Base-by-base conservation (phyloP, 2,888 invertebrate genomes). In the Perithous albicinctus region DNA sequence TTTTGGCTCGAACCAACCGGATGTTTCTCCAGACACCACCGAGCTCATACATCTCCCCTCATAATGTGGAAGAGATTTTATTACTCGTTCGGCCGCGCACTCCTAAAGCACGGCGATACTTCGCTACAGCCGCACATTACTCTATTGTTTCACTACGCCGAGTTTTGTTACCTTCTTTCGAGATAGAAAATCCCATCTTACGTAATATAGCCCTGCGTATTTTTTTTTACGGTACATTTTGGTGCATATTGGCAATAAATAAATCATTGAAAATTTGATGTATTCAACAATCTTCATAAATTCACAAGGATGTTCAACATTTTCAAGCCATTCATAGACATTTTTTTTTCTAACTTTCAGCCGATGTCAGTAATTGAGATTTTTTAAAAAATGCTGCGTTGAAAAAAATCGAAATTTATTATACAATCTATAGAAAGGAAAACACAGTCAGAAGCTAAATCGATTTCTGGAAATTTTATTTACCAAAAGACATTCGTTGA, bases 1-100 rank as follows among this genome's bases (percentile, higher is more conserved):
- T 84, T n/a, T n/a, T 86, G 85, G 85, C 83, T 85, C 46, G 46
- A 64, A 41, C 63, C 32, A 51, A n/a, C 72, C 78, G 78, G 72
- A 78, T 72, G 56, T 72, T 70, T 63, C 69, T 26, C 20, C 54
- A 64, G 26, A 46, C 51, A 51, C 29, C 20, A 61, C 54, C 15
- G 32, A 10, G 35, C 63, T 63, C 26, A 5, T 23, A 23, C 20
- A 61, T 32, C 5, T n/a, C 15, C 4, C 3, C 15, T 23, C 12
- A n/a, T n/a, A 18, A 54, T 56, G 18, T 29, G 20, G 46, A 35
- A 56, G 66, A 56, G 29, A 76, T 76, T 63, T 69, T 48, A 75
- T 75, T 43, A 56, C 64, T 54, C 54, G 38, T 54, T 51, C 15
- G 43, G 32, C 23, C 43, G 63, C 43, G 63, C 61, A 43, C 18